Evolutionary conservation across 2,888 invertebrate species (phyloP), one percentile per base, ranked within the genome.

Genomic region (Liodrosophila aerea): DNA sequence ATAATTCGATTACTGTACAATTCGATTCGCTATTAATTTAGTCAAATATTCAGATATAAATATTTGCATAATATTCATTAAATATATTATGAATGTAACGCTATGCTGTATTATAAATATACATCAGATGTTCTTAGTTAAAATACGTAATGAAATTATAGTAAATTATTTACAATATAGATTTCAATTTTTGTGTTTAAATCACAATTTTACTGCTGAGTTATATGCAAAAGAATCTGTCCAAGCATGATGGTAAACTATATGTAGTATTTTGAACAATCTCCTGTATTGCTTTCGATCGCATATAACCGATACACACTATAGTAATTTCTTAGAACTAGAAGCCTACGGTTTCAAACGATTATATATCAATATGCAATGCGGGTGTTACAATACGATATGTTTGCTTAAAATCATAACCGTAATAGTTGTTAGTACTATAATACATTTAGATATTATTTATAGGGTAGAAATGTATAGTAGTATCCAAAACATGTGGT

Each of bases 391-490:
- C n/a, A 49, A 64, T 64, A 67, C 70, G 73, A 73, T 76, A 73
- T 73, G 76, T 76, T 85, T 66, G 63, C 73, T 22, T 66, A 69
- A 78, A 77, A 74, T 66, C 37, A 54, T 52, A 53, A 51, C 64
- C 5, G 5, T 66, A 43, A 54, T 52, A 53, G 53, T 65, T 22
- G 5, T 22, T 22, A 22, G 22, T 22, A 4, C 65, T 71, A 47
- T 30, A 30, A 22, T 39, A 45, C 51, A 56, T 60, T 13, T 53
- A 31, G 36, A 29, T 9, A 29, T 36, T 9, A 27, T 15, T 22
- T 22, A 22, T 22, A 22, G n/a, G 45, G n/a, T 52, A 52, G 53
- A 22, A 18, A 41, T 37, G n/a, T 18, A 53, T 37, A 36, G 18
- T 53, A 43, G 29, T 12, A 9, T 51, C 27, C 45, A 53, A 43